A percentile compares a stretch with the other conserved stretches of the same genome.
Conservation (phyloP, 2,797 vertebrate genomes). For the Euthynnus affinis region DNA sequence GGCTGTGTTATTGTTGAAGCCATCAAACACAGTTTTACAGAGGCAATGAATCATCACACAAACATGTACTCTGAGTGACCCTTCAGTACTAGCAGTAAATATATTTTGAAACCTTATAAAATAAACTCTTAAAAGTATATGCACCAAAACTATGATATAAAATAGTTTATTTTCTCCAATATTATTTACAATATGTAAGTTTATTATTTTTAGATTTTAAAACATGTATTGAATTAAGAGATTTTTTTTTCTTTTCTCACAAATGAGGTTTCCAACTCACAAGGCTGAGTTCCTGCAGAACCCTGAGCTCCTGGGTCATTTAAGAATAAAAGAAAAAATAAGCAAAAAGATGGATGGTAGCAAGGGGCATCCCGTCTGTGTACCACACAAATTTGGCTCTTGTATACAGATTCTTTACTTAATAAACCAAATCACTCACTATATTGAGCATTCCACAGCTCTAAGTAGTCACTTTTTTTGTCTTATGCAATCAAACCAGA, state of each 20-base stretch:
- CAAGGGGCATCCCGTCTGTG: background rate
- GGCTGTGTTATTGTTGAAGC: background rate
- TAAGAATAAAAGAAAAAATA: slow-evolving; percentile 34
- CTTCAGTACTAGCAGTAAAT: background rate
- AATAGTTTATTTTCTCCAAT: background rate
- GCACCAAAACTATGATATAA: background rate
- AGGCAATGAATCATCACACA: background rate
- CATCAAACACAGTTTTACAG: background rate
- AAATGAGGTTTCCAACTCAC: background rate
- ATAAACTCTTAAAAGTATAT: background rate
- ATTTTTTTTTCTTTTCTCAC: background rate
- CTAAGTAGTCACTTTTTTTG: background rate
- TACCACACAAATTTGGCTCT: background rate
- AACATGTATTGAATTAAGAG: background rate
- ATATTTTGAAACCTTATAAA: background rate
- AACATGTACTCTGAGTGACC: slow-evolving; percentile 1
- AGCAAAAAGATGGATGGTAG: slow-evolving; percentile 6
- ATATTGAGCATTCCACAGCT: background rate
- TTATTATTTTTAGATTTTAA: background rate
- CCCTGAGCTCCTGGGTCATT: background rate
- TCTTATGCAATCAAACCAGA: background rate
- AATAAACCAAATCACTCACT: slow-evolving; percentile 11
- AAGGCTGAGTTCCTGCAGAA: slow-evolving; percentile 7
- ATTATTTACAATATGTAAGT: too few species aligned
- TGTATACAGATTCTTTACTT: background rate